Base-by-base conservation (phyloP, 1,140 invertebrate genomes). In the Drosophila ironensis region DNA sequence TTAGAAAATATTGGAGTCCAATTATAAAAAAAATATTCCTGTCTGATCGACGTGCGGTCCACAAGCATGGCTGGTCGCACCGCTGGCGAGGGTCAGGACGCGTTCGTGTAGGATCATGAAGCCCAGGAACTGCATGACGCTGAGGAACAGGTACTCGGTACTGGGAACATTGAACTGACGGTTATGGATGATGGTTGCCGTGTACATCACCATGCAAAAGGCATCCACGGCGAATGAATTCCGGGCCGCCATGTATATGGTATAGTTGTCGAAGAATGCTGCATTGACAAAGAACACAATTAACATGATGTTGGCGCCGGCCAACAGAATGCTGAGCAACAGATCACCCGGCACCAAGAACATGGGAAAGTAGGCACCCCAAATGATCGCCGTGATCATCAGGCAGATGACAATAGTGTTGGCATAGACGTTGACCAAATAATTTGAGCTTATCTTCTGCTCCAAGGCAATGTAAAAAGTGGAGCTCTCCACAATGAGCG, bases 361-460 rank as follows among this genome's bases (percentile, higher is more conserved):
- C 80, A 84, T 86, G 27, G 80, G 80, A 16, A 84, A 67, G 27
- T 84, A 84, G 19, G 80, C 80, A 2, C 74, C 80, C 50, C 61
- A 84, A 3, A 84, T 42, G 2, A 86, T 50, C 1, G 54, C 68
- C 12, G 27, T 17, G 2, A 56, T 1, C 4, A 84, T 59, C 1
- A 84, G 2, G 3, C 45, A 0, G 2, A 68, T n/a, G 7, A 86
- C 75, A 37, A 84, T 59, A 2, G 68, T 8, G 0, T 11, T 38
- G 9, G 71, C 81, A 27, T 80, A 84, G 4, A 72, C 2, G 44
- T 78, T 75, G 1, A 74, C 70, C 6, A 84, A 5, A 0, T n/a
- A 0, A 3, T 68, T 63, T 0, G n/a, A 4, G 0, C 45, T 68
- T 3, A 56, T 54, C 4, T 38, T 50, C 41, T 80, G 80, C 17